Percentiles rank a stretch among this genome's conserved stretches.
phyloP scores from a whole-genome alignment of 1,140 invertebrate genomes.

The Hyles vespertilio region DNA sequence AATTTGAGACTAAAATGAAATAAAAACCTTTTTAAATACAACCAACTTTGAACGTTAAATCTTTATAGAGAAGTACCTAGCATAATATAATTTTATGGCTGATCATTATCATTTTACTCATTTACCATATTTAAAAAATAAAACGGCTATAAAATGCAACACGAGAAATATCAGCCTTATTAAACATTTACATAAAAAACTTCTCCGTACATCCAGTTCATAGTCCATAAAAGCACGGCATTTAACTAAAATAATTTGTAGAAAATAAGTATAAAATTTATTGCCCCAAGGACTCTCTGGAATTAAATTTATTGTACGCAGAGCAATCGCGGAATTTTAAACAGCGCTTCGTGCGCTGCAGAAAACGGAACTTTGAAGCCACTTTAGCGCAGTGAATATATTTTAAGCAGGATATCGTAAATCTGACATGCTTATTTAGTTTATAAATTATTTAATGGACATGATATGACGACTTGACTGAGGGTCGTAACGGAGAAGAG shows the following conservation, averaged over 20 bases:
- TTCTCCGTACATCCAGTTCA: constrained; percentile 1
- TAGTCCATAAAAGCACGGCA: constrained; percentile 4
- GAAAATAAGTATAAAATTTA: constrained; percentile 51
- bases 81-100: too few species aligned
- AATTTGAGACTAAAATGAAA: too few species aligned
- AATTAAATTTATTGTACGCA: constrained; percentile 54
- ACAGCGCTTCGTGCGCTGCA: constrained; percentile 24
- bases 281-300: constrained; percentile 28
- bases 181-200: not conserved
- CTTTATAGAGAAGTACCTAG: too few species aligned
- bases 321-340: constrained; percentile 52
- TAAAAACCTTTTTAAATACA: too few species aligned
- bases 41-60: too few species aligned
- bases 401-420: too few species aligned
- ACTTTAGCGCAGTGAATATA: not conserved
- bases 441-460: too few species aligned
- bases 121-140: not conserved
- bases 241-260: constrained; percentile 41
- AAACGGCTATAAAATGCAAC: not conserved
- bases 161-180: not conserved
- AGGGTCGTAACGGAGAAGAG: too few species aligned
- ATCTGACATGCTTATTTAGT: too few species aligned
- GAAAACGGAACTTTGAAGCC: not conserved
- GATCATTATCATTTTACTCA: not conserved
- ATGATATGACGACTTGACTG: too few species aligned